Percentiles rank a stretch among this genome's conserved stretches.
Conservation (phyloP, 2,888 invertebrate genomes). For the Leptinotarsa haldemani region DNA sequence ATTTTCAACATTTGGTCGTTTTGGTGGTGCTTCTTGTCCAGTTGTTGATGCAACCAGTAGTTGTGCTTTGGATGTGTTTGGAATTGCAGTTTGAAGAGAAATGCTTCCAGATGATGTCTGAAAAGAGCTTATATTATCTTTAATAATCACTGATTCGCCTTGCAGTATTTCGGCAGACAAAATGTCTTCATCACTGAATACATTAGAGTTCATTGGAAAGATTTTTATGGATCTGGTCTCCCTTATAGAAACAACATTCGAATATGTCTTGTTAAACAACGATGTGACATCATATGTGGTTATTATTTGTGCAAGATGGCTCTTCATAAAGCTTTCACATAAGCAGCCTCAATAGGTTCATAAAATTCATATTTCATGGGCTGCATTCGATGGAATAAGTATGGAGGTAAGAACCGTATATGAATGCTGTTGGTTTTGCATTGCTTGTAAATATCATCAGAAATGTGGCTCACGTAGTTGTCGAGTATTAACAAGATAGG, state of each 20-base stretch:
- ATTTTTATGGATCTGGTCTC: background rate
- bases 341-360: background rate
- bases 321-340: background rate
- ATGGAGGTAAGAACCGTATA: too few relatives aligned
- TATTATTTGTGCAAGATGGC: background rate
- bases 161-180: background rate
- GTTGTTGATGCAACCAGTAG: background rate
- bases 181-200: background rate
- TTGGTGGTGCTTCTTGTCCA: background rate
- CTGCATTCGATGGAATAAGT: too few relatives aligned
- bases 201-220: background rate
- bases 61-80: background rate
- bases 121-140: background rate
- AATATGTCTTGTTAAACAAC: background rate
- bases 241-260: background rate
- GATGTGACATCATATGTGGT: background rate
- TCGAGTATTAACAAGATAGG: too few relatives aligned
- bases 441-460: too few relatives aligned
- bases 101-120: background rate
- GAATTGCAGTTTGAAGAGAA: background rate
- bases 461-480: too few relatives aligned
- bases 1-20: background rate
- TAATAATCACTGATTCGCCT: background rate
- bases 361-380: background rate
- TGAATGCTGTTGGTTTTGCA: too few relatives aligned